phyloP scores from a whole-genome alignment of 2,113 vertebrate genomes.

The Hippocampus barbouri region DNA sequence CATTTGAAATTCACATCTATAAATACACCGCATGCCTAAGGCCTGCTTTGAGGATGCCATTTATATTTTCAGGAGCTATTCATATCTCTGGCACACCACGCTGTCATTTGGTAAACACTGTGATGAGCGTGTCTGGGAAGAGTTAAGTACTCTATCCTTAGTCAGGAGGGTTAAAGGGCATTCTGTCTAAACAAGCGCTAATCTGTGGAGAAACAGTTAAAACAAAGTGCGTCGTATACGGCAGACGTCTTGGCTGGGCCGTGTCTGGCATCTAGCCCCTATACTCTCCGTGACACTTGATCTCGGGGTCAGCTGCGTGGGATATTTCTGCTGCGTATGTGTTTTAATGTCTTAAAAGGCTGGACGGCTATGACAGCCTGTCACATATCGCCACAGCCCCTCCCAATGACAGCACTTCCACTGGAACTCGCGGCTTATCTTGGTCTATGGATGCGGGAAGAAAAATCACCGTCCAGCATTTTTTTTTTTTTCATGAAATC shows the following conservation, averaged over 20 bases:
- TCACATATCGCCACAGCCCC: constrained; percentile 62
- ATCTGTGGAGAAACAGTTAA: constrained; percentile 27
- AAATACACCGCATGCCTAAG: constrained; percentile 54
- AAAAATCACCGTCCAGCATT: not conserved
- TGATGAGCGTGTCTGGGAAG: constrained; percentile 41
- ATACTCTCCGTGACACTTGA: constrained; percentile 63
- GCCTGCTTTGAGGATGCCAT: constrained; percentile 45
- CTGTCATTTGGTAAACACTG: constrained; percentile 63
- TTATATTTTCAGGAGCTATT: constrained; percentile 64
- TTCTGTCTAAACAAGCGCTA: not conserved
- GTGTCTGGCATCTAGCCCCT: constrained; percentile 27
- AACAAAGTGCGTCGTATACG: not conserved
- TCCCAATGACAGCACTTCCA: constrained; percentile 47
- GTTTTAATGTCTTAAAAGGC: constrained; percentile 61
- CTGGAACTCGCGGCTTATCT: constrained; percentile 29
- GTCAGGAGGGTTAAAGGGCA: not conserved
- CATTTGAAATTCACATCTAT: constrained; percentile 42
- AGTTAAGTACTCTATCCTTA: not conserved
- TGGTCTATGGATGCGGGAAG: not conserved
- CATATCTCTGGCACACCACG: constrained; percentile 57
- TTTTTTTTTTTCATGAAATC: not conserved
- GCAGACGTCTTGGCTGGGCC: constrained; percentile 7
- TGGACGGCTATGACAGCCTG: constrained; percentile 58
- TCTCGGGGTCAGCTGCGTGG: constrained; percentile 69
- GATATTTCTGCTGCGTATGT: constrained; percentile 65